These are phyloP conservation scores for Manduca sexta DNA, from an alignment of 1,140 invertebrate species.

Conservation along the genomic window DNA sequence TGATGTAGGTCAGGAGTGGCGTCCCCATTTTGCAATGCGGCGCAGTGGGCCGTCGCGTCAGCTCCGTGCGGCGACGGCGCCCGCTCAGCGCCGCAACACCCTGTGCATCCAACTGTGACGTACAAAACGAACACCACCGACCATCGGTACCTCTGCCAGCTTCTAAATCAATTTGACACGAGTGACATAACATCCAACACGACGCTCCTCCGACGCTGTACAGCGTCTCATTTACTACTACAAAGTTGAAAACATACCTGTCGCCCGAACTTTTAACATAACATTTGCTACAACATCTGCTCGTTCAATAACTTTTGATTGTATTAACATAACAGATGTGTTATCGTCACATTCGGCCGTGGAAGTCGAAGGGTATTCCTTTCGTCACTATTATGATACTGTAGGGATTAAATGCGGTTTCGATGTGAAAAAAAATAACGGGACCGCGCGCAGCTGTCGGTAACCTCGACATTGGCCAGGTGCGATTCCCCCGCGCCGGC, in stretches of 20 bases:
- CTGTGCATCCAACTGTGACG: constrained; percentile 14
- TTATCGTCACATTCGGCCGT: background rate
- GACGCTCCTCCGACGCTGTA: background rate
- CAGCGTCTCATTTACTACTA: too few relatives aligned
- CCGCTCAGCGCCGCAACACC: constrained; percentile 8
- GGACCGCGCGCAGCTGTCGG: constrained; percentile 22
- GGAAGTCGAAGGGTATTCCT: background rate
- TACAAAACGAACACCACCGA: constrained; percentile 8
- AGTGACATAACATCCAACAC: constrained; percentile 14
- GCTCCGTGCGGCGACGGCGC: constrained; percentile 9
- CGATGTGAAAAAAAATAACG: constrained; percentile 7
- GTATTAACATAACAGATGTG: constrained; percentile 1
- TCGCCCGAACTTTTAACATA: too few relatives aligned
- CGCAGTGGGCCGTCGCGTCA: constrained; percentile 13
- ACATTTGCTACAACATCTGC: too few relatives aligned
- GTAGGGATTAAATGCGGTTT: background rate
- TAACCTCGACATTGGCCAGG: constrained; percentile 16
- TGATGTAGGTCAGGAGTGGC: constrained; percentile 58
- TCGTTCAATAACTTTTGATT: too few relatives aligned
- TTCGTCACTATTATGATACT: background rate
- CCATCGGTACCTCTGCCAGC: constrained; percentile 7
- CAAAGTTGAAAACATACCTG: too few relatives aligned
- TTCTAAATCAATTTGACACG: constrained; percentile 25
- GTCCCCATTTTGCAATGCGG: constrained; percentile 27
- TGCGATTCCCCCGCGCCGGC: constrained; percentile 8